Evolutionary conservation across 2,797 vertebrate genomes (phyloP).

Genomic region (Choloepus didactylus): DNA sequence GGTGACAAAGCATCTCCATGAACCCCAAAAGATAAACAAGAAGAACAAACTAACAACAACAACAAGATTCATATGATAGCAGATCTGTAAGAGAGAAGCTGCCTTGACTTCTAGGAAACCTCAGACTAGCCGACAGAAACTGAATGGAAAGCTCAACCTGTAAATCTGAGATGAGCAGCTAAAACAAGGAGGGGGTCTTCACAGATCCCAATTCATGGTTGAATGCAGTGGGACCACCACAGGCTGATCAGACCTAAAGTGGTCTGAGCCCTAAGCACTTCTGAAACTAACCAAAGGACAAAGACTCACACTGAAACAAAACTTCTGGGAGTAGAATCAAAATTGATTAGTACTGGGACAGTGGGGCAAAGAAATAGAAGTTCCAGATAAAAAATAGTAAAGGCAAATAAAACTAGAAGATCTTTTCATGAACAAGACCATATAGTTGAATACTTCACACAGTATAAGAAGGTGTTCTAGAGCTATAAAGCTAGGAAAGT

Average conservation of each 20-base stretch:
- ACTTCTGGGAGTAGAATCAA: neutral
- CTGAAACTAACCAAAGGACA: neutral
- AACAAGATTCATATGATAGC: neutral
- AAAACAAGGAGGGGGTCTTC: neutral
- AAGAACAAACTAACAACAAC: neutral
- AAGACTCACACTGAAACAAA: neutral
- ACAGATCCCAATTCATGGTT: neutral
- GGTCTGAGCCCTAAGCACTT: neutral
- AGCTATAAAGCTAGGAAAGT: neutral
- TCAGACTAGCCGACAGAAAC: neutral
- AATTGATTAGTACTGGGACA: neutral
- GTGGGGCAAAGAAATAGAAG: neutral
- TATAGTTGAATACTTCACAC: neutral
- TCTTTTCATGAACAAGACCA: neutral
- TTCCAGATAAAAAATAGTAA: neutral
- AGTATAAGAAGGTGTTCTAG: neutral
- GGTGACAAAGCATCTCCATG: neutral
- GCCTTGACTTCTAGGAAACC: neutral
- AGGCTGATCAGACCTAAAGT: neutral
- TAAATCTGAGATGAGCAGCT: neutral
- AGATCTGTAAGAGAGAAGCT: neutral
- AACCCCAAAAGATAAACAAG: neutral
- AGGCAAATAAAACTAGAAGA: neutral
- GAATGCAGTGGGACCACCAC: neutral
- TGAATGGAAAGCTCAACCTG: neutral